Percentiles rank a stretch among this genome's conserved stretches.
Evolutionary conservation across 2,888 invertebrate genomes (phyloP).

Genomic region (Acanthosepion esculentum): DNA sequence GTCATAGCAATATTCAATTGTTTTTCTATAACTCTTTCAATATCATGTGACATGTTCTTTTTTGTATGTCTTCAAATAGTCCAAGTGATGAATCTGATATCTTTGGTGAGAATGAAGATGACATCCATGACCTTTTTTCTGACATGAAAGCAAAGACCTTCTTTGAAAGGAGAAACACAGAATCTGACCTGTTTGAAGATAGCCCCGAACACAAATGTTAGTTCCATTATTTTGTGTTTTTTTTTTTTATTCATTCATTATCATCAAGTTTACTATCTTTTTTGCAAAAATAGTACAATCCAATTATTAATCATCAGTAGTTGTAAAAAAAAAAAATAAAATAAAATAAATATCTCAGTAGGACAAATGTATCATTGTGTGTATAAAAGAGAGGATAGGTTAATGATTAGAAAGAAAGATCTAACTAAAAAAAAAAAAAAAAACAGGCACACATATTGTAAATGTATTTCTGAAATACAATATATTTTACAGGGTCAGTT

Average conservation of each 20-base stretch:
- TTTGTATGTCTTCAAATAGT: neutral
- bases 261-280: neutral
- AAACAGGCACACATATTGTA: no score
- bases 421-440: no score
- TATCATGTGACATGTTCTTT: neutral
- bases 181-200: constrained; percentile 34
- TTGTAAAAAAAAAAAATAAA: no score
- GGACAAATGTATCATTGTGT: no score
- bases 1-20: neutral
- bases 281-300: no score
- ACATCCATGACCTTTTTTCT: constrained; percentile 17
- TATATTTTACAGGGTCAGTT: no score
- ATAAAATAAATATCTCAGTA: no score
- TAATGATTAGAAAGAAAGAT: no score
- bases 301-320: no score
- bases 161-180: constrained; percentile 16
- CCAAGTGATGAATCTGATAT: constrained; percentile 38
- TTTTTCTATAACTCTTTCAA: neutral
- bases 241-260: neutral
- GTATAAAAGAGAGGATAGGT: no score
- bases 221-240: neutral
- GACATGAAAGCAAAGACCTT: neutral
- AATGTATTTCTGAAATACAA: no score
- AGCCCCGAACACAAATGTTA: neutral
- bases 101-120: constrained; percentile 45